Percentiles rank a stretch among this genome's conserved stretches.
Conservation (phyloP, 1,140 invertebrate genomes). For the Drosophila mayri region DNA sequence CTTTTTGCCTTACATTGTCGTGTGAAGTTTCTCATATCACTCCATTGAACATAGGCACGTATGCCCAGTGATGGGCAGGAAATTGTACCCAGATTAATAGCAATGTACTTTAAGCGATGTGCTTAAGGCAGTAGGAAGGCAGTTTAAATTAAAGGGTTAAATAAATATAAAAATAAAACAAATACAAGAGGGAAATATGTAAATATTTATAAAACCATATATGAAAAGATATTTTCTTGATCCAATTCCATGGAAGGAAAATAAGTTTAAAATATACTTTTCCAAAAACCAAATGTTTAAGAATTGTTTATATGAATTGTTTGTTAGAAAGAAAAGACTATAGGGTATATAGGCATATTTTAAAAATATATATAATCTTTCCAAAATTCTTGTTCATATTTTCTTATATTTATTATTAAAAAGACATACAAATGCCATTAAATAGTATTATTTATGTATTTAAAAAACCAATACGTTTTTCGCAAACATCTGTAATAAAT, state of each 20-base stretch:
- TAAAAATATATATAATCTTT: no score
- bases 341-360: no score
- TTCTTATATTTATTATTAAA: background rate
- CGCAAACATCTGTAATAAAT: background rate
- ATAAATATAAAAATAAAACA: background rate
- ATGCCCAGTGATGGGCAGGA: conserved; percentile 17
- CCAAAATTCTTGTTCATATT: background rate
- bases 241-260: no score
- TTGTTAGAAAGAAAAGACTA: background rate
- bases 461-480: background rate
- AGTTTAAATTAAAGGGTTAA: background rate
- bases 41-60: conserved; percentile 43
- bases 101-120: conserved; percentile 1
- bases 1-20: conserved; percentile 53
- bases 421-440: no score
- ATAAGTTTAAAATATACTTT: no score
- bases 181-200: background rate
- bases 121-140: background rate
- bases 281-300: background rate
- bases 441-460: no score
- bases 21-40: conserved; percentile 76
- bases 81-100: conserved; percentile 10
- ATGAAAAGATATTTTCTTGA: no score
- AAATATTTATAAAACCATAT: background rate
- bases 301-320: background rate